Base-by-base conservation (phyloP, 2,888 invertebrate species). In the Caenorhabditis sp. region DNA sequence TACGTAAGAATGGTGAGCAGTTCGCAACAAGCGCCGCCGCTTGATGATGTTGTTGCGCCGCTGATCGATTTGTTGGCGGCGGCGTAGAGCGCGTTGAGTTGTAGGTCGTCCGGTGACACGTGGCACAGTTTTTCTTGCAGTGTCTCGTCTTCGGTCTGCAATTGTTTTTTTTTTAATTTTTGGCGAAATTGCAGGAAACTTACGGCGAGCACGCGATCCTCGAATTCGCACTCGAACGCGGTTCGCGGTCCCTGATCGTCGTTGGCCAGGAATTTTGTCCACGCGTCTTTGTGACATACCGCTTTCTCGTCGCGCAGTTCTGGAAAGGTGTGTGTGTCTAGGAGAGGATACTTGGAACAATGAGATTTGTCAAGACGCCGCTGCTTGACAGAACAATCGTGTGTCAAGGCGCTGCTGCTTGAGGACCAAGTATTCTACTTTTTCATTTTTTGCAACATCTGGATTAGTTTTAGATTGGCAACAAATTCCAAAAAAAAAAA, bases 241-340 rank as follows among this genome's bases (percentile, higher is more conserved):
- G 80, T 81, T 26, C 83, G 66, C 31, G 77, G 76, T 14, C 79
- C 82, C n/a, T 82, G 79, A 58, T 82, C 83, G 53, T 83, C 83
- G 58, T 81, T 82, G 23, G 83, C 69, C 57, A 83, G 61, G 67
- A 83, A 83, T 65, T 83, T 83, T 21, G 84, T 84, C 85, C 85
- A 87, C 27, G 82, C 79, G 63, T 86, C 86, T 58, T 86, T 86
- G 66, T 87, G 87, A 10, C 82, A 83, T 2, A 83, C 83, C 21
- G 84, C 83, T 68, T 86, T 87, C 68, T 87, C 87, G 43, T 82
- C 82, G 26, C 79, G 68, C 50, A 87, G 66, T 58, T 87, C 87
- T 43, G 17, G 3, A 84, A 63, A 65, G 78, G 66, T 5, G 8
- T 50, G 5, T 14, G 31, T 31, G 31, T 31, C 31, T 6, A 31